Conservation (phyloP, 2,888 invertebrate species). For the Baronia brevicornis region DNA sequence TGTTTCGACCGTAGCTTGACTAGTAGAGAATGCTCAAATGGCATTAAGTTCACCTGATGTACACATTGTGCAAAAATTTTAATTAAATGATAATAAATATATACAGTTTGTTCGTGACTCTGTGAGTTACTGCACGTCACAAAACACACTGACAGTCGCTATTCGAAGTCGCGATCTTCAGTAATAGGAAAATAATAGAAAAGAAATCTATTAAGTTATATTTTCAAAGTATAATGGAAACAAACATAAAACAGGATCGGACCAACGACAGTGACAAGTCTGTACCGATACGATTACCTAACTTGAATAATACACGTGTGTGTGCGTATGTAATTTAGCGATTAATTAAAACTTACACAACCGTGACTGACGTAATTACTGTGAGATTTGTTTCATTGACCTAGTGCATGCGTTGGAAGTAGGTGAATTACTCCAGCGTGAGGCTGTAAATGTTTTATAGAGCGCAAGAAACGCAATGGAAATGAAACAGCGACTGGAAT, state of each 20-base stretch:
- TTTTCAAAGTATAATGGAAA: conserved; percentile 29
- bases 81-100: too few species aligned
- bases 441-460: conserved; percentile 28
- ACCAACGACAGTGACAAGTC: conserved; percentile 39
- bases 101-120: too few species aligned
- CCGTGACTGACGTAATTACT: conserved; percentile 63
- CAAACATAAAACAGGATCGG: conserved; percentile 37
- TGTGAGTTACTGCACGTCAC: too few species aligned
- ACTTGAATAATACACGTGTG: conserved; percentile 49
- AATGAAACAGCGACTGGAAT: conserved; percentile 23
- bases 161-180: too few species aligned
- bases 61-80: too few species aligned
- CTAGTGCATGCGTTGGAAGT: conserved; percentile 26
- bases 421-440: conserved; percentile 34
- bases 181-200: too few species aligned
- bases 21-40: too few species aligned
- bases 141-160: too few species aligned
- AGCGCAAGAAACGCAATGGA: conserved; percentile 19
- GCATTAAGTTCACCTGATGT: too few species aligned
- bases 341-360: conserved; percentile 72
- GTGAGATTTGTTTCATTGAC: conserved; percentile 37
- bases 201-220: conserved; percentile 1
- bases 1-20: too few species aligned
- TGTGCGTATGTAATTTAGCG: conserved; percentile 68
- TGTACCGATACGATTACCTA: conserved; percentile 33